Conservation (phyloP, 2,888 invertebrate genomes). For the Chrysolina haemoptera region DNA sequence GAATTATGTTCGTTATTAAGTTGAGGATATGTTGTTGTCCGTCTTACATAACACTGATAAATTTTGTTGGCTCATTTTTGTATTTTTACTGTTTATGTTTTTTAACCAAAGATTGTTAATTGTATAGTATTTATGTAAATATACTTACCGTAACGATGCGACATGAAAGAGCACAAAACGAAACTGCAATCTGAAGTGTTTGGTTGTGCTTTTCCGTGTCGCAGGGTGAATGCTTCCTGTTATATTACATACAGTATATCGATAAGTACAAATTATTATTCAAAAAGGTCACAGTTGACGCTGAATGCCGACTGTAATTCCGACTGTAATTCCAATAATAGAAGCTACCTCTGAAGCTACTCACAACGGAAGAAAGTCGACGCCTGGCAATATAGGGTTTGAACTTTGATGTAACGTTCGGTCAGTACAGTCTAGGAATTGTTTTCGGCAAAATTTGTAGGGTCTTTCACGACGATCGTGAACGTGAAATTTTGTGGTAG, state of each 20-base stretch:
- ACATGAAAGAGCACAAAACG: conserved; percentile 35
- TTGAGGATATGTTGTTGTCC: conserved; percentile 4
- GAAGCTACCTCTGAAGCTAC: conserved; percentile 57
- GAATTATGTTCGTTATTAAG: no score
- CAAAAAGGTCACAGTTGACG: conserved; percentile 60
- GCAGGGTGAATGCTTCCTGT: conserved; percentile 69
- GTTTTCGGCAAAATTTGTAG: no score
- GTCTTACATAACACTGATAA: conserved; percentile 24
- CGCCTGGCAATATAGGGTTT: background rate
- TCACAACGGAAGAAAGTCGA: conserved; percentile 23
- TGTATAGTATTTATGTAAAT: conserved; percentile 67
- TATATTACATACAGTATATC: conserved; percentile 66
- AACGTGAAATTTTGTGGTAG: no score
- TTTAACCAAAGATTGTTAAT: conserved; percentile 65
- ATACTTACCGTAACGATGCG: conserved; percentile 55
- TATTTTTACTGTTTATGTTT: conserved; percentile 52
- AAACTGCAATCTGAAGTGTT: conserved; percentile 16
- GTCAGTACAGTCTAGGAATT: no score
- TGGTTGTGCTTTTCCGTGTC: conserved; percentile 23
- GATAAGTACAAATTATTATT: conserved; percentile 66
- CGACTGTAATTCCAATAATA: no score
- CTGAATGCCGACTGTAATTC: conserved; percentile 63
- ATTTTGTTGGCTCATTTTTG: conserved; percentile 54
- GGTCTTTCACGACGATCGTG: no score
- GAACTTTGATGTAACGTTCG: background rate